Base-by-base conservation (phyloP, 2,113 vertebrate genomes). In the Strix aluco region DNA sequence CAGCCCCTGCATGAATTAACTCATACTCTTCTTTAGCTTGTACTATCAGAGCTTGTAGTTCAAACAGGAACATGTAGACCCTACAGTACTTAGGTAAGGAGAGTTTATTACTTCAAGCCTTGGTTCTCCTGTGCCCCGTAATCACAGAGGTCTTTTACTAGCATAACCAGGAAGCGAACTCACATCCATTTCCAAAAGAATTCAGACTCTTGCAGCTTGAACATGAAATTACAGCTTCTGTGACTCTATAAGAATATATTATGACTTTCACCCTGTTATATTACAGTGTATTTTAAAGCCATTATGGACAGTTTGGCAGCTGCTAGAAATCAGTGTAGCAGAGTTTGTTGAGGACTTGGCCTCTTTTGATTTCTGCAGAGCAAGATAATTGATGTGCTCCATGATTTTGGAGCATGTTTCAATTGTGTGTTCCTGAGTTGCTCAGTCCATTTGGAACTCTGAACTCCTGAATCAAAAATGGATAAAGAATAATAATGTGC, bases 141-240 rank as follows among this genome's bases (percentile, higher is more conserved):
- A 90, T 90, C 85, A 91, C n/a, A 88, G n/a, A 83, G 32, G 15
- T 51, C 82, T 89, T 87, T 88, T 90, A 59, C 63, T 61, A 62
- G 55, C 38, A 51, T 0, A 8, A 44, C 36, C 82, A 86, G 82
- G 86, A 90, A 92, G 82, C 73, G 80, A 94, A 90, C 63, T 93
- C 63, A 38, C 58, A 88, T 67, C 46, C 61, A 81, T 72, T 90
- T 73, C 82, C 55, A 15, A 85, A 80, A 42, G 49, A 90, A 93
- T 46, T 34, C 40, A 58, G 54, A 32, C 20, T 44, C 25, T 71
- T 61, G 57, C 11, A 78, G 49, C 25, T 29, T 75, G 51, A 78
- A 92, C 38, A 16, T 51, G 59, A 86, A 88, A 46, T 70, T 83
- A 46, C n/a, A 83, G 55, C 42, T 80, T 77, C 74, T 80, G 40